Conservation (phyloP, 2,113 vertebrate species). For the Oreotrochilus melanogaster region DNA sequence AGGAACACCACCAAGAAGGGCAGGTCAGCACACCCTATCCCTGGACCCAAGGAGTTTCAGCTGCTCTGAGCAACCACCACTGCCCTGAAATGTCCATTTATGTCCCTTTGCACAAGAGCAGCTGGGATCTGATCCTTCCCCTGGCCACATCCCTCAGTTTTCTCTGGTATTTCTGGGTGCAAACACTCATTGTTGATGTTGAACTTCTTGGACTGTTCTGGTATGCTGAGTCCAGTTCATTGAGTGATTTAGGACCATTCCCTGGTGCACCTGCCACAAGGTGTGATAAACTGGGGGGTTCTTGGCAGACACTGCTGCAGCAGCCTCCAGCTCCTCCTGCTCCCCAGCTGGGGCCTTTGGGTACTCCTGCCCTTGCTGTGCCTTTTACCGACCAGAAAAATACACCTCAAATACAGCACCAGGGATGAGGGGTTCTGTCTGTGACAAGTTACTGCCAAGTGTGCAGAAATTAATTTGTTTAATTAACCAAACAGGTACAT, state of each 20-base stretch:
- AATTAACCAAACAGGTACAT: conserved; percentile 68
- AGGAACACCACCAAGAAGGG: conserved; percentile 80
- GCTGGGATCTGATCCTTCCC: not conserved
- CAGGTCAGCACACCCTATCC: conserved; percentile 39
- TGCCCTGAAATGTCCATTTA: not conserved
- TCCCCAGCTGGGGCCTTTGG: not conserved
- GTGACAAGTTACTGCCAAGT: not conserved
- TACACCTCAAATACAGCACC: not conserved
- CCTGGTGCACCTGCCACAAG: not conserved
- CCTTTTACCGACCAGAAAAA: not conserved
- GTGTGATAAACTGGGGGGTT: not conserved
- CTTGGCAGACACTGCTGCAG: not conserved
- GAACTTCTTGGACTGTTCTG: not conserved
- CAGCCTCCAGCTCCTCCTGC: not conserved
- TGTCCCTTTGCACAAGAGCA: not conserved
- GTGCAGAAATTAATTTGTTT: not conserved
- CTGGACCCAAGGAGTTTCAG: not conserved
- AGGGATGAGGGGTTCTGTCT: not conserved
- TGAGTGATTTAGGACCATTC: not conserved
- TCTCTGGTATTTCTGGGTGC: not conserved
- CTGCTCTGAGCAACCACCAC: not conserved
- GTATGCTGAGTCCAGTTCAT: not conserved
- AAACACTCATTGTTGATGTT: too few species aligned
- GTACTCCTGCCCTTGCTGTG: not conserved
- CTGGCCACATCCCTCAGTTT: not conserved